Base-by-base conservation (phyloP, 2,113 vertebrate species). In the Xenus cinereus region DNA sequence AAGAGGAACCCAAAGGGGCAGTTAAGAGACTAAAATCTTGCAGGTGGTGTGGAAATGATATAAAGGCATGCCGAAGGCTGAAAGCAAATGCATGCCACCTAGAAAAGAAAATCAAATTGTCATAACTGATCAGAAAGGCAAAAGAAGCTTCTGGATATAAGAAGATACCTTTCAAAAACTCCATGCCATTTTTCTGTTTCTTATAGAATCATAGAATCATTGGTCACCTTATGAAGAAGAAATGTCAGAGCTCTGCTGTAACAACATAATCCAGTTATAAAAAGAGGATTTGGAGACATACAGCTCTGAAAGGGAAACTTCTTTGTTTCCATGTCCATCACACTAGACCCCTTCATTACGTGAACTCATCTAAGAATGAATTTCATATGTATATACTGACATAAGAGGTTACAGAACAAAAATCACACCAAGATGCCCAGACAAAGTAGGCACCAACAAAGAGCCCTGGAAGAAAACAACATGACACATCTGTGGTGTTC, bases 401-500 rank as follows among this genome's bases (percentile, higher is more conserved):
- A 68, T 68, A 56, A 37, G 16, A 54, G 14, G 30, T 8, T 22
- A 48, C 48, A 62, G 46, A 89, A 60, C 14, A 60, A 79, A 79
- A 72, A 60, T 43, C 51, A 33, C 60, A 66, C 9, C 32, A n/a
- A 21, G 54, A 54, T 0, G 3, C 28, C n/a, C 45, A 53, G 33
- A 33, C 7, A 23, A 48, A 45, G 37, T 2, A 14, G 10, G 51
- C 19, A 12, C 23, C 56, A 14, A 4, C 4, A 1, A 24, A 46
- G 27, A 74, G 33, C 27, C 33, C 69, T 33, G 22, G 39, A 76
- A 24, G 11, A 77, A 12, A 28, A 22, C 41, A 66, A 9, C 5
- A 3, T 2, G 27, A n/a, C 7, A 22, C 10, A 69, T 48, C 22
- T 37, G 41, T 1, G 3, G 18, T 4, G 14, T 7, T 28, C 37